Base-by-base conservation (phyloP, 2,797 vertebrate genomes). In the Urophycis tenuis region DNA sequence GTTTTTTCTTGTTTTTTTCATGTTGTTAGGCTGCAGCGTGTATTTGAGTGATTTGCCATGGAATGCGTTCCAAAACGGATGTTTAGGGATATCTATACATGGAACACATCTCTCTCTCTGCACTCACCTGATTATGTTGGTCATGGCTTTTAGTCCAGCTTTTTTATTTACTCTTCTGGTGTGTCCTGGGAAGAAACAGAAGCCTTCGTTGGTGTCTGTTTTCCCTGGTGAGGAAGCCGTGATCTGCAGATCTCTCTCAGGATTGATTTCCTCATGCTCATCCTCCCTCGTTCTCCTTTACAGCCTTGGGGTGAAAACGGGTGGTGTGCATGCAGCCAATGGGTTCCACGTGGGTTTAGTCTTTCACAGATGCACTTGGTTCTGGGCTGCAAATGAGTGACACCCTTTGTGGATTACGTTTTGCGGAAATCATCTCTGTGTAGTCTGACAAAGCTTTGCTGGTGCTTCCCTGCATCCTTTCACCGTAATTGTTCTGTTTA, bases 231-330 rank as follows among this genome's bases (percentile, higher is more conserved):
- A 85, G 72, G 76, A 74, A 1, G 5, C 34, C 32, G 71, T 80
- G 77, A 84, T 80, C 80, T 72, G 73, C 31, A 39, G 60, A 33
- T 76, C 31, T 83, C 77, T 79, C 32, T 77, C 41, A 25, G 75
- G 88, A 85, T 91, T 88, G 80, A 80, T 86, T 91, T 91, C 81
- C 29, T n/a, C 39, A 72, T 8, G 31, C 35, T 45, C 73, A 3
- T 76, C 78, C 36, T 73, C 76, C 77, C 72, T 17, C 72, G 75
- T 41, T 79, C 81, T 77, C 74, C 74, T 84, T 84, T 77, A 74
- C 83, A 78, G 75, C 83, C 86, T 15, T 15, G 35, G 77, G 82
- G 74, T 83, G 80, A 80, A 87, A 83, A 82, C 71, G 0, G 79
- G 74, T 71, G 71, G 72, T 78, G 71, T 77, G 79, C 64, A 79